phyloP scores from a whole-genome alignment of 2,888 invertebrate genomes.

The Maniola hyperantus region DNA sequence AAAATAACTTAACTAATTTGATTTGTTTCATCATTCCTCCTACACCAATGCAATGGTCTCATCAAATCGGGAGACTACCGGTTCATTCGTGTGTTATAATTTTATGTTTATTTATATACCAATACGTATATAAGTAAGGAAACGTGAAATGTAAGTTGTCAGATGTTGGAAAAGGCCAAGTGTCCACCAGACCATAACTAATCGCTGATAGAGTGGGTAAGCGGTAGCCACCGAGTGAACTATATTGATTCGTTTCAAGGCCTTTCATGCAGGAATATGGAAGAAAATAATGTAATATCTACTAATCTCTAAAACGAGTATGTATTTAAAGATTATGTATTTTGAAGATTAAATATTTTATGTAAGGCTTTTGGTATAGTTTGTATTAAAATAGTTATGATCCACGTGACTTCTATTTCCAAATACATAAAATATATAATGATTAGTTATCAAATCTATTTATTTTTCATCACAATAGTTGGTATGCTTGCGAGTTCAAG shows the following conservation, averaged over 20 bases:
- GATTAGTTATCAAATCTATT: too few species aligned
- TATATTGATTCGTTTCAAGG: slow-evolving; percentile 66
- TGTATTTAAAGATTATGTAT: background rate
- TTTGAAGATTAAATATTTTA: background rate
- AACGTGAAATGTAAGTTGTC: slow-evolving; percentile 16
- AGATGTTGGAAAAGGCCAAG: slow-evolving; percentile 47
- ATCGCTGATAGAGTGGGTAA: slow-evolving; percentile 79
- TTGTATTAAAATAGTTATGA: too few species aligned
- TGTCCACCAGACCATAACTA: slow-evolving; percentile 77
- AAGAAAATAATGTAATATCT: slow-evolving; percentile 19
- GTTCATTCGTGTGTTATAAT: too few species aligned
- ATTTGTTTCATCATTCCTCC: too few species aligned
- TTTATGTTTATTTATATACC: background rate
- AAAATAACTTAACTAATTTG: too few species aligned
- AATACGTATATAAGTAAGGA: background rate
- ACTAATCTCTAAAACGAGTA: background rate
- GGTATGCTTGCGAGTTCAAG: too few species aligned
- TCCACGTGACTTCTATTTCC: too few species aligned
- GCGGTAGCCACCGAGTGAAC: slow-evolving; percentile 70
- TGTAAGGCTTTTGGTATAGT: too few species aligned
- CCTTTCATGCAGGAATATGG: slow-evolving; percentile 39
- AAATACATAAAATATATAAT: too few species aligned
- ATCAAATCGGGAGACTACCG: too few species aligned
- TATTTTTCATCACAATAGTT: too few species aligned
- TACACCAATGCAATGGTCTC: too few species aligned